A percentile compares a stretch with the other conserved stretches of the same genome.
phyloP scores from a whole-genome alignment of 92 coral and sea anemone genomes.

The Diadumene lineata region DNA sequence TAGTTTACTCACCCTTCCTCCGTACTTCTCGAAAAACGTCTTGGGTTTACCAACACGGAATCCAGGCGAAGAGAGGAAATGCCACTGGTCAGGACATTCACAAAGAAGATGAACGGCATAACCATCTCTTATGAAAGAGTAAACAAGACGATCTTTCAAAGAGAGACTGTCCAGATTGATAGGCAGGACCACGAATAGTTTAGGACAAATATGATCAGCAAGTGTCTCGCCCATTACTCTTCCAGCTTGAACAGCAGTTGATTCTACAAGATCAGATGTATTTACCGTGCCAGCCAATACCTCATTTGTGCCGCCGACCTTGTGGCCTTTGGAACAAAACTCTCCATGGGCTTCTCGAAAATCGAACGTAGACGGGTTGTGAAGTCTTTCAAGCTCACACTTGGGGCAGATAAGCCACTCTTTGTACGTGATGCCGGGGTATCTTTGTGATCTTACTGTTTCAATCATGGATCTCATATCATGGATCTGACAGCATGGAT shows the following conservation, averaged over 20 bases:
- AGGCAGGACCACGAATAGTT: constrained; percentile 37
- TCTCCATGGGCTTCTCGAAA: too few species aligned
- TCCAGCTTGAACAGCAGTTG: too few species aligned
- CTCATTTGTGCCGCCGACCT: too few species aligned
- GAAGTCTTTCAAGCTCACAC: constrained; percentile 33
- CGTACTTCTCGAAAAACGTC: constrained; percentile 39
- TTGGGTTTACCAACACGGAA: constrained; percentile 40
- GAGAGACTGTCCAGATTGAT: constrained; percentile 34
- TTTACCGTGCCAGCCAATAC: too few species aligned
- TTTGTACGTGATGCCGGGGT: constrained; percentile 15
- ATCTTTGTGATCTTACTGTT: constrained; percentile 4
- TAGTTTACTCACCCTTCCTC: constrained; percentile 1
- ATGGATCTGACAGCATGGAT: constrained; percentile 23
- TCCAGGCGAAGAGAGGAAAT: constrained; percentile 42
- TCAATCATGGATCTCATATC: constrained; percentile 16
- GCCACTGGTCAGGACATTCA: constrained; percentile 46
- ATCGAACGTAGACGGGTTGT: too few species aligned
- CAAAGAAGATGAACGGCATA: constrained; percentile 47
- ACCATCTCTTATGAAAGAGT: constrained; percentile 34
- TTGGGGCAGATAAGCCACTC: constrained; percentile 23
- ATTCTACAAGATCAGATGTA: too few species aligned
- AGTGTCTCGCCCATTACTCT: too few species aligned
- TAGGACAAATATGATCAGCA: constrained; percentile 29
- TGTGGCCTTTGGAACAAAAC: too few species aligned
- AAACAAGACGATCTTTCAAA: constrained; percentile 34